Conservation (phyloP, 2,888 invertebrate species). For the Cantharis flavilabris region DNA sequence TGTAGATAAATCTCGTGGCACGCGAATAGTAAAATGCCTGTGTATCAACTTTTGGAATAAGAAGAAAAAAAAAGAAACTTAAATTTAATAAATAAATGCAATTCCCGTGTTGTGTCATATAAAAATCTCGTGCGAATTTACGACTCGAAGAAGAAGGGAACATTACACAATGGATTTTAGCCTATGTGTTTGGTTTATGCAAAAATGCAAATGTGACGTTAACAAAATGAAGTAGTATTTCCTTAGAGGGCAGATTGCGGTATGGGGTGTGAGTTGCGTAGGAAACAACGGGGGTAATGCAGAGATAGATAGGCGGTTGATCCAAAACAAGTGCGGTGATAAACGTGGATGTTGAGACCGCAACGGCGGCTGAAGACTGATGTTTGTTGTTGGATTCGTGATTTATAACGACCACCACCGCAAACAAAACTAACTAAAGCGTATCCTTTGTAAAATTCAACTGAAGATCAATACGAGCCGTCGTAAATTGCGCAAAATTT, state of each 20-base stretch:
- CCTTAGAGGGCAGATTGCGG: slow-evolving; percentile 27
- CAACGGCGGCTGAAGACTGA: slow-evolving; percentile 51
- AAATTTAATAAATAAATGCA: not conserved
- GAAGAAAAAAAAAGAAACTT: not conserved
- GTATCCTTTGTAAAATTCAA: slow-evolving; percentile 34
- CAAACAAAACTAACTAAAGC: slow-evolving; percentile 44
- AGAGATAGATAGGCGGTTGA: slow-evolving; percentile 54
- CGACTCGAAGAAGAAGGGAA: not conserved
- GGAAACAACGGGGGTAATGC: slow-evolving; percentile 36
- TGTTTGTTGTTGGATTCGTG: slow-evolving; percentile 54
- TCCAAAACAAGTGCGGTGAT: slow-evolving; percentile 54
- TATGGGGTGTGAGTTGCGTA: slow-evolving; percentile 25
- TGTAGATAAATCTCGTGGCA: not conserved
- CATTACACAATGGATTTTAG: not conserved
- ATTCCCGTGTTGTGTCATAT: not conserved
- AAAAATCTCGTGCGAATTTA: not conserved
- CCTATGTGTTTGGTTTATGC: slow-evolving; percentile 2
- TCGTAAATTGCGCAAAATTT: not conserved
- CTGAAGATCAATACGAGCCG: slow-evolving; percentile 36
- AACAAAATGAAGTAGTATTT: slow-evolving; percentile 30
- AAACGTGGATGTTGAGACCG: slow-evolving; percentile 53
- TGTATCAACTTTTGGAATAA: not conserved
- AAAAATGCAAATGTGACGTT: slow-evolving; percentile 28
- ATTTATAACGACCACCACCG: slow-evolving; percentile 52
- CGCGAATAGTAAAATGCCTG: not conserved